phyloP scores from a whole-genome alignment of 2,797 vertebrate species.

The Manis javanica region DNA sequence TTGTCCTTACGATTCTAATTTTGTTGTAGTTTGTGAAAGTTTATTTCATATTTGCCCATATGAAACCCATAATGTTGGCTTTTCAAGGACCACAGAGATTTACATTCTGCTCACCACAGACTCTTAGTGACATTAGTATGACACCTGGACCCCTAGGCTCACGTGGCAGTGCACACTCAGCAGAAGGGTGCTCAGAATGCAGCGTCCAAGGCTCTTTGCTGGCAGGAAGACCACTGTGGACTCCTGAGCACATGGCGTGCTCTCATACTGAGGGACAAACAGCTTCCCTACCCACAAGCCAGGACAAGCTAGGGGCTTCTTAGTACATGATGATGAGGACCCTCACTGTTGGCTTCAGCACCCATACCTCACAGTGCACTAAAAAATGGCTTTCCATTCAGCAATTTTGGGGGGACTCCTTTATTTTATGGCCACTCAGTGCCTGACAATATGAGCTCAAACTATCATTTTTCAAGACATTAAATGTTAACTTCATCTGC shows the following conservation, averaged over 20 bases:
- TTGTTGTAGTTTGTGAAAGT: neutral
- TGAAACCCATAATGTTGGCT: neutral
- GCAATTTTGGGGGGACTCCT: constrained; percentile 72
- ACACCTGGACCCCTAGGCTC: neutral
- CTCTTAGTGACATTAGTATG: neutral
- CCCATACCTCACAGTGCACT: constrained; percentile 73
- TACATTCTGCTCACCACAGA: neutral
- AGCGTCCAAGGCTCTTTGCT: neutral
- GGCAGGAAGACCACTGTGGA: neutral
- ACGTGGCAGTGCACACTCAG: neutral
- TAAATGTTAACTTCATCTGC: constrained; percentile 90
- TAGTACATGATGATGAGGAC: constrained; percentile 71
- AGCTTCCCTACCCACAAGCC: neutral
- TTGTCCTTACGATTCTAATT: neutral
- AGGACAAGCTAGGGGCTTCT: constrained; percentile 57
- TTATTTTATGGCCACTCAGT: constrained; percentile 84
- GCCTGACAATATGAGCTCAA: constrained; percentile 78
- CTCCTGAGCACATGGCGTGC: fast-evolving
- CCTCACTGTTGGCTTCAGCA: constrained; percentile 69
- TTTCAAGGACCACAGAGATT: neutral
- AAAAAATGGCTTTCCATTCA: constrained; percentile 78
- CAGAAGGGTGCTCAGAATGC: neutral
- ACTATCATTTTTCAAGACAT: constrained; percentile 88
- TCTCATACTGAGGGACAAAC: neutral
- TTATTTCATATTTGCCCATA: neutral